Percentiles rank a stretch among this genome's conserved stretches.
Conservation (phyloP, 2,113 vertebrate genomes). For the Prietella phreatophila region DNA sequence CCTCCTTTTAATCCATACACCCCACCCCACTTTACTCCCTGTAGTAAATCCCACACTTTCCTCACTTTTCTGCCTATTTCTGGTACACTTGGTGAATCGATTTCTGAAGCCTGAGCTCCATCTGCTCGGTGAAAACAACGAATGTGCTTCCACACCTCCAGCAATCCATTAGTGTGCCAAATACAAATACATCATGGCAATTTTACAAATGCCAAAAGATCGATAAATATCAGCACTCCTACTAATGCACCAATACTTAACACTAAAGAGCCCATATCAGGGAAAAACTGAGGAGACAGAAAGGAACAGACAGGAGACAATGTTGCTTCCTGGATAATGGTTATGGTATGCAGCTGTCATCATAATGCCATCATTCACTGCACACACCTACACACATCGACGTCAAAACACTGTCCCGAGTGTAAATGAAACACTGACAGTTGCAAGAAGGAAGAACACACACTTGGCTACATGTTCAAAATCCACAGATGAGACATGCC, state of each 20-base stretch:
- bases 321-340: neutral
- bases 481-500: neutral
- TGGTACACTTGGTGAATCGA: neutral
- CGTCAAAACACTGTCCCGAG: neutral
- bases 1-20: neutral
- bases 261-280: neutral
- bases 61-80: neutral
- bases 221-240: neutral
- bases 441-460: neutral
- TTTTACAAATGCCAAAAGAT: constrained; percentile 9
- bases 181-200: constrained; percentile 7
- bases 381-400: neutral
- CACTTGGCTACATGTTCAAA: neutral
- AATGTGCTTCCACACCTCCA: constrained; percentile 6
- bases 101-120: neutral
- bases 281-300: neutral
- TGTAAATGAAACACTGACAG: neutral
- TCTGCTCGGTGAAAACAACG: neutral
- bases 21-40: neutral
- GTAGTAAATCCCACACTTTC: neutral
- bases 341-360: neutral
- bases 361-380: neutral
- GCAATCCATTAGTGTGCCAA: neutral
- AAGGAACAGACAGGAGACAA: neutral
- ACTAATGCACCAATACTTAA: neutral